A percentile compares a stretch with the other conserved stretches of the same genome.
phyloP scores from a whole-genome alignment of 2,797 vertebrate genomes.

The Pampus argenteus region DNA sequence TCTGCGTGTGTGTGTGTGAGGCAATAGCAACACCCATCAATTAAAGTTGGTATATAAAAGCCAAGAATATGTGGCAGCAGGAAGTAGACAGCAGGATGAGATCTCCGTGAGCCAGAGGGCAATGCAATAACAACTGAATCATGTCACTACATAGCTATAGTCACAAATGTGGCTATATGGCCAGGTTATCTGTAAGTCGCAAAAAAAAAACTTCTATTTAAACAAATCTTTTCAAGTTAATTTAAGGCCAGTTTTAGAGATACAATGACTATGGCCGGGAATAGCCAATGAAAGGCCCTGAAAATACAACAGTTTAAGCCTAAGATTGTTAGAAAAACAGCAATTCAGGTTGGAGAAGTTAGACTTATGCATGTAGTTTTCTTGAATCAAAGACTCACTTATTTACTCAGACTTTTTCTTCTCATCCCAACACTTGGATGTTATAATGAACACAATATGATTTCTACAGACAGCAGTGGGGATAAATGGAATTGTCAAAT shows the following conservation, averaged over 20 bases:
- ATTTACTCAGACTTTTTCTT: too few relatives aligned
- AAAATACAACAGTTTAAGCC: neutral
- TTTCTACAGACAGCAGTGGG: too few relatives aligned
- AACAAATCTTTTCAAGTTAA: neutral
- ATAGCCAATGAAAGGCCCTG: neutral
- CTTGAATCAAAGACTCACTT: neutral
- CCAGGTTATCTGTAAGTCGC: neutral
- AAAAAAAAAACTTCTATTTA: neutral
- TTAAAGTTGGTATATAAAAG: slow-evolving; percentile 27
- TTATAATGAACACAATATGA: too few relatives aligned
- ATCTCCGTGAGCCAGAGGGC: slow-evolving; percentile 26
- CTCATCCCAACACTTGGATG: too few relatives aligned
- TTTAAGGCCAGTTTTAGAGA: neutral
- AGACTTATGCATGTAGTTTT: neutral
- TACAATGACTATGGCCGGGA: neutral
- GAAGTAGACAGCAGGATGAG: slow-evolving; percentile 15
- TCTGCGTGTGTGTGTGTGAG: slow-evolving; percentile 26
- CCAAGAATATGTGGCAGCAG: slow-evolving; percentile 39
- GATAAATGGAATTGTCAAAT: neutral
- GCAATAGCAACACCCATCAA: slow-evolving; percentile 16
- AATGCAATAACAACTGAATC: slow-evolving; percentile 7
- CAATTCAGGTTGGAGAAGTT: neutral
- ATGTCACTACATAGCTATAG: neutral
- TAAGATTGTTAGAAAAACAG: neutral
- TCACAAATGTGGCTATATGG: slow-evolving; percentile 1